phyloP scores from a whole-genome alignment of 2,113 vertebrate genomes.

The Coturnix japonica region DNA sequence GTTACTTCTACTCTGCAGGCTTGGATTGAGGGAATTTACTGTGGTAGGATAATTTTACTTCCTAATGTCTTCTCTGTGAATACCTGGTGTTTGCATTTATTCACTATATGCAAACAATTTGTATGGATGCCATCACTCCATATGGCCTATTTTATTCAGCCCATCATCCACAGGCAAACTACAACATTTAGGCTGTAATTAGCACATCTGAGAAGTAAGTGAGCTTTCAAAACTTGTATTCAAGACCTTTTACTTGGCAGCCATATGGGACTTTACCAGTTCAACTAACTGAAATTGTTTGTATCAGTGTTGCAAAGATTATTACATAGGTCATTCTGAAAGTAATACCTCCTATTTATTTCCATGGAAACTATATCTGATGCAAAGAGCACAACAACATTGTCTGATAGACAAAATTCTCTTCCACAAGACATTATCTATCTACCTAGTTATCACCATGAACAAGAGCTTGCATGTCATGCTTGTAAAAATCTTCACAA shows the following conservation, averaged over 20 bases:
- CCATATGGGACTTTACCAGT: neutral
- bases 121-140: neutral
- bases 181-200: neutral
- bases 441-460: neutral
- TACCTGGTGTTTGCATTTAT: neutral
- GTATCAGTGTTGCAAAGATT: neutral
- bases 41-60: neutral
- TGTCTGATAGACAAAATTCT: neutral
- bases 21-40: neutral
- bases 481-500: too few relatives aligned
- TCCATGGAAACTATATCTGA: neutral
- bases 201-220: neutral
- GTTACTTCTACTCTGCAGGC: neutral
- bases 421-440: neutral
- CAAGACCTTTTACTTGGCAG: neutral
- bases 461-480: too few relatives aligned
- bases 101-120: neutral
- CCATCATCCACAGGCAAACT: neutral
- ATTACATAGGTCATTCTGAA: neutral
- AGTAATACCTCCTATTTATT: neutral
- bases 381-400: neutral
- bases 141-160: neutral
- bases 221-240: neutral
- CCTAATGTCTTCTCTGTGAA: neutral
- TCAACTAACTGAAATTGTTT: neutral